A percentile compares a stretch with the other conserved stretches of the same genome.
phyloP scores from a whole-genome alignment of 2,113 vertebrate species.

The Platichthys flesus region DNA sequence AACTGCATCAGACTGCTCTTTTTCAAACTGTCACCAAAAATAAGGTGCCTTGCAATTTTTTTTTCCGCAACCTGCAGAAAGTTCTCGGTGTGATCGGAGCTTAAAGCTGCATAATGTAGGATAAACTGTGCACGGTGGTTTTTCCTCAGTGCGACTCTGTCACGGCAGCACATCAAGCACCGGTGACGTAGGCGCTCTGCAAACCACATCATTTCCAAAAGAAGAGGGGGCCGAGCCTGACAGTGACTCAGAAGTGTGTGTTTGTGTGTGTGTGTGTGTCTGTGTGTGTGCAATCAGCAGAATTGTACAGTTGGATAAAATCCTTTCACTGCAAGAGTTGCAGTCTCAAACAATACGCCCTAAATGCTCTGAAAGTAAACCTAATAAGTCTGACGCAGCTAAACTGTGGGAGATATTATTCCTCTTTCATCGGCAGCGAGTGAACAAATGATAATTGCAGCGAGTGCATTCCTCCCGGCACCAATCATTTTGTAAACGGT shows the following conservation, averaged over 20 bases:
- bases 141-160: not conserved
- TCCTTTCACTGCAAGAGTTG: conserved; percentile 63
- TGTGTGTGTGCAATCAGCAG: conserved; percentile 2
- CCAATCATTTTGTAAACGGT: conserved; percentile 54
- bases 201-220: conserved; percentile 43
- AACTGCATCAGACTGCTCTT: not conserved
- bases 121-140: conserved; percentile 18
- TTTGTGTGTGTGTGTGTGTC: not conserved
- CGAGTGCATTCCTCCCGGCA: conserved; percentile 60
- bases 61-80: not conserved
- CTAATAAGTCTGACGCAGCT: conserved; percentile 64
- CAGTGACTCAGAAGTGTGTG: conserved; percentile 32
- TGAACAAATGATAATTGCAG: conserved; percentile 70
- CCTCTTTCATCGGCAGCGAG: conserved; percentile 53
- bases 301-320: conserved; percentile 57
- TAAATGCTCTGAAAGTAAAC: conserved; percentile 66
- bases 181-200: conserved; percentile 11
- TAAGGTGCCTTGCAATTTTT: not conserved
- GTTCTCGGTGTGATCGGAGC: not conserved
- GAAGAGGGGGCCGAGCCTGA: conserved; percentile 48
- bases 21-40: not conserved
- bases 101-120: not conserved
- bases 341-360: conserved; percentile 67
- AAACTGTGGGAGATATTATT: conserved; percentile 63
- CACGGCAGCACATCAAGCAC: conserved; percentile 8